phyloP scores from a whole-genome alignment of 2,797 vertebrate species.

The Chaenodraco wilsoni region DNA sequence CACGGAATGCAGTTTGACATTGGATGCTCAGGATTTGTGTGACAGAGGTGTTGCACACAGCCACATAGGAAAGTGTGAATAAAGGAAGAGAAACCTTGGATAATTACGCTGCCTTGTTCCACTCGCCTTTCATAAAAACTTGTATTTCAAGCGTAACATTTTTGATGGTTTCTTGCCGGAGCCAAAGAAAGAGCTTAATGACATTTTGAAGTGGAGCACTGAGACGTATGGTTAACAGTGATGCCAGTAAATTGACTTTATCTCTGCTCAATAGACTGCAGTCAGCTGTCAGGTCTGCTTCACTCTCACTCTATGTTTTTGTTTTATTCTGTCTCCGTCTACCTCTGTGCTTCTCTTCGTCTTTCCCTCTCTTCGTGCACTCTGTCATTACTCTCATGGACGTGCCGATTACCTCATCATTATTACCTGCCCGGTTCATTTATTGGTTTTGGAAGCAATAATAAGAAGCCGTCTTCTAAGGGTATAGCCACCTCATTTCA shows the following conservation, averaged over 20 bases:
- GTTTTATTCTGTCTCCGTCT: constrained; percentile 13
- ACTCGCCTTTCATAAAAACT: constrained; percentile 25
- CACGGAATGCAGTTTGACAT: constrained; percentile 36
- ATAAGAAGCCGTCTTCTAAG: constrained; percentile 11
- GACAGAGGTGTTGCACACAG: constrained; percentile 1
- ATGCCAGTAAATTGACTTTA: constrained; percentile 56
- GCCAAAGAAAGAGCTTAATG: constrained; percentile 43
- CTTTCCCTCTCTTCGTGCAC: neutral
- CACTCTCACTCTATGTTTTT: constrained; percentile 9
- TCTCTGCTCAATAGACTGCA: constrained; percentile 38
- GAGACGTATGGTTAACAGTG: constrained; percentile 43
- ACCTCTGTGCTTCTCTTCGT: constrained; percentile 10
- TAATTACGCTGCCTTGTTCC: constrained; percentile 25
- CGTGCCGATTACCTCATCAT: constrained; percentile 41
- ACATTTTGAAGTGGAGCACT: constrained; percentile 51
- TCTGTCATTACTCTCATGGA: constrained; percentile 30
- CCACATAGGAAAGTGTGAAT: neutral
- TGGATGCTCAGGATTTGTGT: constrained; percentile 3
- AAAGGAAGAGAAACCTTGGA: neutral
- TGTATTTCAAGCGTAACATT: constrained; percentile 36
- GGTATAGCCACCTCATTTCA: constrained; percentile 33
- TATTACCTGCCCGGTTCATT: constrained; percentile 14
- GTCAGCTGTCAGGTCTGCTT: constrained; percentile 30
- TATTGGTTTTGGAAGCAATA: constrained; percentile 40
- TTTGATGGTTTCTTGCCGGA: constrained; percentile 9